Evolutionary conservation across 2,113 vertebrate genomes (phyloP).

Genomic region (Festucalex cinctus): DNA sequence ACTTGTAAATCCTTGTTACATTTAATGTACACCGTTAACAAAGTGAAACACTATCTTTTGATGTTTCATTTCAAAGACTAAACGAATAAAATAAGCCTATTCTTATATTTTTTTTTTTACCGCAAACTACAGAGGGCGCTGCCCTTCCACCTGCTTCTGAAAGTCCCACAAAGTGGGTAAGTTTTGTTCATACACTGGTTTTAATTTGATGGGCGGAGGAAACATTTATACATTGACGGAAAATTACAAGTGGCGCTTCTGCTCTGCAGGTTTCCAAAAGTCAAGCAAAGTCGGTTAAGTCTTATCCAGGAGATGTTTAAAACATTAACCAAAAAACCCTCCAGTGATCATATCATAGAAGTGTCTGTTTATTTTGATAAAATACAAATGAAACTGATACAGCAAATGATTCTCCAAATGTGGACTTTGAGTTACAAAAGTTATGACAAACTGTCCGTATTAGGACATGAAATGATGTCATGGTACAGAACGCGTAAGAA

Average conservation of each 20-base stretch:
- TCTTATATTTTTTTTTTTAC: neutral
- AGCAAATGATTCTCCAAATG: conserved; percentile 84
- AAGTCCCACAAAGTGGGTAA: neutral
- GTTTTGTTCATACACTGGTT: neutral
- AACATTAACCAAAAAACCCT: neutral
- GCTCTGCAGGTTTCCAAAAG: neutral
- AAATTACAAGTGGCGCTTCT: neutral
- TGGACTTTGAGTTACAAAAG: conserved; percentile 90
- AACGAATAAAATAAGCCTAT: neutral
- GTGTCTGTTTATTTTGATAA: conserved; percentile 75
- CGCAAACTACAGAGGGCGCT: neutral
- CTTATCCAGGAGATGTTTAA: neutral
- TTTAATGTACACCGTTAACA: neutral
- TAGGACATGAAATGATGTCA: conserved; percentile 75
- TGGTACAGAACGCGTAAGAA: conserved; percentile 30
- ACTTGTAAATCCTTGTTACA: neutral
- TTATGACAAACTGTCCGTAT: conserved; percentile 97
- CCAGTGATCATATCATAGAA: neutral
- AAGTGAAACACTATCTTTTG: neutral
- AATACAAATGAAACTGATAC: conserved; percentile 95
- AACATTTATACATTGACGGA: neutral
- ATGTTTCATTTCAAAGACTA: neutral
- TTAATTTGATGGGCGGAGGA: too few relatives aligned
- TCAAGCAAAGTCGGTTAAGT: neutral
- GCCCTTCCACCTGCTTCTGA: neutral